Base-by-base conservation (phyloP, 2,888 invertebrate genomes). In the Esperia sulphurella region DNA sequence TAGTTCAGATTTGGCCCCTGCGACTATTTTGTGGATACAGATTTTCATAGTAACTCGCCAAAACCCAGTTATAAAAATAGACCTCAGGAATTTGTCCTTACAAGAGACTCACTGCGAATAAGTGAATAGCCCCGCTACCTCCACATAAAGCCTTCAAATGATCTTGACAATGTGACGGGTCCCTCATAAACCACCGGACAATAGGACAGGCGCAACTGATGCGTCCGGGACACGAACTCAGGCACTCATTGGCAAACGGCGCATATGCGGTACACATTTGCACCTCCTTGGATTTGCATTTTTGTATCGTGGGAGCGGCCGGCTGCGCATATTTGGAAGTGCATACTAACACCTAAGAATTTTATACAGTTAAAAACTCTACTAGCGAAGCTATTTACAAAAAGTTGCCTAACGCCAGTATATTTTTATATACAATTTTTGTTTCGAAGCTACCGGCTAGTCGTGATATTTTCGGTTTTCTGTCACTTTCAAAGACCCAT, bases 281-380 rank as follows among this genome's bases (percentile, higher is more conserved):
- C 75, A 75, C 69, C 66, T 58, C 54, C 61, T 68, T 60, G 53
- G 56, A 76, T 76, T 74, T 69, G 70, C 77, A 74, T 77, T 60
- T 70, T 61, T 68, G 68, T 68, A 69, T 62, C 71, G 74, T 71
- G 76, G 64, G 68, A 73, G 60, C 66, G 59, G 53, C 53, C 55
- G 47, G 21, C 8, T 56, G 52, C 53, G 54, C 57, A 54, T 60
- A 61, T 66, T 67, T 61, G 62, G 60, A 49, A 59, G 50, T 14
- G 57, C 58, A 54, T 56, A 21, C 57, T 49, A 41, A 47, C 5
- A 21, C 21, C 21, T 5, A 21, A 21, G 21, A 3, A 5, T 21
- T 21, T 21, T 5, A 21, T 2, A 21, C 21, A n/a, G n/a, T n/a
- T n/a, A n/a, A n/a, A n/a, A n/a, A n/a, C n/a, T n/a, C n/a, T n/a